phyloP scores from a whole-genome alignment of 2,888 invertebrate species.

The Pterostichus madidus region DNA sequence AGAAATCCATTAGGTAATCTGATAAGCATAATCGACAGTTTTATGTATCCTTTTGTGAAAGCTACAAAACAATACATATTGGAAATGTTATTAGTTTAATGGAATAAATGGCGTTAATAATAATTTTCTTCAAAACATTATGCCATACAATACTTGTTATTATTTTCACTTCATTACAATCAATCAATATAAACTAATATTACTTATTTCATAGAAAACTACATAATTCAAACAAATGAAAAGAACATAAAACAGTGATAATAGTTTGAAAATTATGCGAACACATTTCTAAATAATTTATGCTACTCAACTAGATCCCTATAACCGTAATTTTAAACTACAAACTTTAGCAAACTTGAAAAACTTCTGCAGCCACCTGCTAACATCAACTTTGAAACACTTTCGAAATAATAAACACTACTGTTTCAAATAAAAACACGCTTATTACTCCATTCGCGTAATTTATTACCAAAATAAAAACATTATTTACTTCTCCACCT shows the following conservation, averaged over 20 bases:
- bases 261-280: slow-evolving; percentile 14
- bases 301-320: slow-evolving; percentile 1
- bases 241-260: slow-evolving; percentile 12
- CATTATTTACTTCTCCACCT: neutral
- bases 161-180: slow-evolving; percentile 6
- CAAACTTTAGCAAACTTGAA: slow-evolving; percentile 40
- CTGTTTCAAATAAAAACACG: slow-evolving; percentile 40
- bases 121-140: neutral
- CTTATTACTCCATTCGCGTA: slow-evolving; percentile 8
- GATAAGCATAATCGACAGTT: slow-evolving; percentile 37
- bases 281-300: slow-evolving; percentile 34
- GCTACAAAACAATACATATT: slow-evolving; percentile 13
- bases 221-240: neutral
- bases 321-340: slow-evolving; percentile 38
- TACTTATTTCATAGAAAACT: no score
- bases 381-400: slow-evolving; percentile 38
- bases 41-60: slow-evolving; percentile 5
- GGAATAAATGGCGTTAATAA: slow-evolving; percentile 16
- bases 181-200: neutral
- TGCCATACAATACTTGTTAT: neutral
- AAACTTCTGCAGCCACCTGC: slow-evolving; percentile 44
- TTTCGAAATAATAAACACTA: slow-evolving; percentile 45
- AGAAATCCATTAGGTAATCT: slow-evolving; percentile 43
- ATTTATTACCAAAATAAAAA: neutral
- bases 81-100: slow-evolving; percentile 35